These are phyloP conservation scores for Nephrotoma flavescens DNA, from an alignment of 2,888 invertebrate genomes.

Conservation along the genomic window DNA sequence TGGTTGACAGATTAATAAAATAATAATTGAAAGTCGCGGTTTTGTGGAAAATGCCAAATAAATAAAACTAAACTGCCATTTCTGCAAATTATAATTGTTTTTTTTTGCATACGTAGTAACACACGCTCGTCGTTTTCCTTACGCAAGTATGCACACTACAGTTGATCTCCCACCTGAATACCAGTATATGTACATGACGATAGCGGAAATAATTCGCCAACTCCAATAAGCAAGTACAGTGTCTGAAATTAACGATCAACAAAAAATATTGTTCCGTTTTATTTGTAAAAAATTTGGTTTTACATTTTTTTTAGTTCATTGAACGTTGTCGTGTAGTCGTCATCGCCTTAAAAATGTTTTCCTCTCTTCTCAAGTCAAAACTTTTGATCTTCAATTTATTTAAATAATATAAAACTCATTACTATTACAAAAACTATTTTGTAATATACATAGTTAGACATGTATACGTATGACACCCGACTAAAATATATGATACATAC, in stretches of 20 bases:
- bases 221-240: not conserved
- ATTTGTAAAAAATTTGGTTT: not conserved
- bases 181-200: not conserved
- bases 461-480: not conserved
- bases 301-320: not conserved
- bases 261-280: not conserved
- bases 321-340: not conserved
- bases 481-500: not conserved
- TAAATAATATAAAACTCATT: not conserved
- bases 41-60: not conserved
- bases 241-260: not conserved
- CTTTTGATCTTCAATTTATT: not conserved
- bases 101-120: not conserved
- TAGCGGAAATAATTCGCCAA: not conserved
- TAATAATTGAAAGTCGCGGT: not conserved
- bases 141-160: not conserved
- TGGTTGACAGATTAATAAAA: not conserved
- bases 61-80: not conserved
- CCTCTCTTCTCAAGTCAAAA: not conserved
- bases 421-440: not conserved
- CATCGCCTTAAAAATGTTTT: not conserved
- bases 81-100: not conserved
- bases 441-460: not conserved
- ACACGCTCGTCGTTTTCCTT: not conserved
- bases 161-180: not conserved